Percentiles rank a stretch among this genome's conserved stretches.
These are phyloP conservation scores for Neotragus moschatus DNA, from an alignment of 2,113 vertebrate species.

Conservation along the genomic window DNA sequence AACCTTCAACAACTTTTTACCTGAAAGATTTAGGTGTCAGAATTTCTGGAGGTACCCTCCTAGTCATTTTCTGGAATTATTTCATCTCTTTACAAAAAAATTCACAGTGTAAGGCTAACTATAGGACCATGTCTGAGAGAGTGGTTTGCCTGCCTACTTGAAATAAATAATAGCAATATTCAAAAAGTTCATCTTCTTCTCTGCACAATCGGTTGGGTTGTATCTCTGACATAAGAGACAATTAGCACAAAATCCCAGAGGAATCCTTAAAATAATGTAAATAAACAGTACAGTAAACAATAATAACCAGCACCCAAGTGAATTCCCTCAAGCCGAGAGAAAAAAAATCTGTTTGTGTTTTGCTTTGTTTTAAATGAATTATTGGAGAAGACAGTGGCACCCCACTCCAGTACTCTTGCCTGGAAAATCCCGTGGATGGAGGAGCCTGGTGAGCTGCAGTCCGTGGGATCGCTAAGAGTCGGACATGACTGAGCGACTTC, in stretches of 20 bases:
- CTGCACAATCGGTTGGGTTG: background rate
- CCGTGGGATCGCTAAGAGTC: too few relatives aligned
- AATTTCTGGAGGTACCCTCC: background rate
- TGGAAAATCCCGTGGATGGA: too few relatives aligned
- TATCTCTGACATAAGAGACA: background rate
- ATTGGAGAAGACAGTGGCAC: too few relatives aligned
- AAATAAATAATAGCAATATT: background rate
- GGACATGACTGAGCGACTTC: too few relatives aligned
- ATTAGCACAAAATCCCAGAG: background rate
- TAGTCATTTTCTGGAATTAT: slow-evolving; percentile 37
- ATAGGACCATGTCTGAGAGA: background rate
- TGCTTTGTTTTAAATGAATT: background rate
- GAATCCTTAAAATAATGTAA: background rate
- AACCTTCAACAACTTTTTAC: background rate
- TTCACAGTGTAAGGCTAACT: background rate
- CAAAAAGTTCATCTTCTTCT: background rate
- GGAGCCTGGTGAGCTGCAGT: too few relatives aligned
- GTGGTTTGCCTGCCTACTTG: background rate
- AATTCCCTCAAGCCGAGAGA: background rate
- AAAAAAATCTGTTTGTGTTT: background rate
- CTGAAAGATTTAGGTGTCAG: background rate
- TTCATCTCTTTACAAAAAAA: slow-evolving; percentile 57
- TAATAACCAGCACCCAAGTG: background rate
- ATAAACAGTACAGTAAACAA: background rate
- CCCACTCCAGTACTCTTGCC: too few relatives aligned